A percentile compares a stretch with the other conserved stretches of the same genome.
These are phyloP conservation scores for Elmis aenea DNA, from an alignment of 2,888 invertebrate species.

Conservation along the genomic window DNA sequence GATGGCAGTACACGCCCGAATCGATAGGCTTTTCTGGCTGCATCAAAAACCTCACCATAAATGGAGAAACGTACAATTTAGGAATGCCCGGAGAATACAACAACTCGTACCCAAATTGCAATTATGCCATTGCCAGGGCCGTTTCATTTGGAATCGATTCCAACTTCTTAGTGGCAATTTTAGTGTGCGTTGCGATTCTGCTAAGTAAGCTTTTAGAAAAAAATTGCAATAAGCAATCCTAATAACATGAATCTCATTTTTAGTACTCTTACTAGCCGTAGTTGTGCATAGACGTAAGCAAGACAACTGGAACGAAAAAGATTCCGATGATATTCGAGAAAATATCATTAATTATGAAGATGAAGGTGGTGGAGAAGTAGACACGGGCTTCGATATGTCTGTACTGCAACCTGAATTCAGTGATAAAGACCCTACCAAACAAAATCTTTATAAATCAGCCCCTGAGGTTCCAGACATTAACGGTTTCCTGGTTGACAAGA, in stretches of 20 bases:
- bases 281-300: slow-evolving; percentile 85
- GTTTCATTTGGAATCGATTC: slow-evolving; percentile 80
- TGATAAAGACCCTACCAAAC: slow-evolving; percentile 39
- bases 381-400: slow-evolving; percentile 86
- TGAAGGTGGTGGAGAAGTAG: slow-evolving; percentile 97
- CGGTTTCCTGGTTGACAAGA: slow-evolving; percentile 84
- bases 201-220: slow-evolving; percentile 73
- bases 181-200: slow-evolving; percentile 80
- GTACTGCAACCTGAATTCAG: slow-evolving; percentile 55
- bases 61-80: slow-evolving; percentile 83
- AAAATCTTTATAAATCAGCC: slow-evolving; percentile 33
- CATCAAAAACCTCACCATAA: slow-evolving; percentile 85
- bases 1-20: slow-evolving; percentile 68
- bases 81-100: slow-evolving; percentile 70
- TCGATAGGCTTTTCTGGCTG: slow-evolving; percentile 79
- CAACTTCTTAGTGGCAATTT: slow-evolving; percentile 83
- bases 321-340: slow-evolving; percentile 93
- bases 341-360: slow-evolving; percentile 97
- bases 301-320: slow-evolving; percentile 82
- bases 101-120: slow-evolving; percentile 71
- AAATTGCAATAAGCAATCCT: background rate
- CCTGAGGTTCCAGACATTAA: slow-evolving; percentile 75
- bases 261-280: slow-evolving; percentile 80
- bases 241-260: slow-evolving; percentile 31
- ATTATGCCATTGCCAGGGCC: slow-evolving; percentile 66